A percentile compares a stretch with the other conserved stretches of the same genome.
Conservation (phyloP, 2,113 vertebrate species). For the Chionomys nivalis region DNA sequence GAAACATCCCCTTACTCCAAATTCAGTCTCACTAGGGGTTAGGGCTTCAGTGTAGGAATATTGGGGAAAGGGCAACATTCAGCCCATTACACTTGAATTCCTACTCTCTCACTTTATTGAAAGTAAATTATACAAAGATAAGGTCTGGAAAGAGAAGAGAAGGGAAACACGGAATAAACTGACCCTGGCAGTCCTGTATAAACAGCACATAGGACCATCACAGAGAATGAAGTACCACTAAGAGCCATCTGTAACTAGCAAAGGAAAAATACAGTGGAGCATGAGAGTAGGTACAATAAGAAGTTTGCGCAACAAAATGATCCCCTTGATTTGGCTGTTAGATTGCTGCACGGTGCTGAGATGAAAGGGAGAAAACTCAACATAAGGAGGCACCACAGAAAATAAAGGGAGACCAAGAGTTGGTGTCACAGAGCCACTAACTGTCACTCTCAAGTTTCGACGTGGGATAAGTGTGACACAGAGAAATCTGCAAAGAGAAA, state of each 20-base stretch:
- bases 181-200: background rate
- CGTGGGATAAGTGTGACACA: no score
- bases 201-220: background rate
- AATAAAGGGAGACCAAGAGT: background rate
- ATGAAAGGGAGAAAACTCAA: background rate
- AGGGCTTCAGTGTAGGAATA: background rate
- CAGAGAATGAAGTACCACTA: background rate
- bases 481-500: background rate
- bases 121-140: background rate
- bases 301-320: background rate
- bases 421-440: no score
- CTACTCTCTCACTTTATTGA: background rate
- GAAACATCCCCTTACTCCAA: background rate
- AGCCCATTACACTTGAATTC: background rate
- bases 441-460: background rate
- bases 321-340: background rate
- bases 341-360: background rate
- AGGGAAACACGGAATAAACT: background rate
- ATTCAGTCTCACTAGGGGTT: background rate
- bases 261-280: background rate
- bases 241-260: accelerated
- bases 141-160: background rate
- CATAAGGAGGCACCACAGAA: background rate
- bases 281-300: background rate
- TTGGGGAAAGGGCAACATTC: background rate